Conservation (phyloP, 2,888 invertebrate species). For the Chymomyza procnemis region DNA sequence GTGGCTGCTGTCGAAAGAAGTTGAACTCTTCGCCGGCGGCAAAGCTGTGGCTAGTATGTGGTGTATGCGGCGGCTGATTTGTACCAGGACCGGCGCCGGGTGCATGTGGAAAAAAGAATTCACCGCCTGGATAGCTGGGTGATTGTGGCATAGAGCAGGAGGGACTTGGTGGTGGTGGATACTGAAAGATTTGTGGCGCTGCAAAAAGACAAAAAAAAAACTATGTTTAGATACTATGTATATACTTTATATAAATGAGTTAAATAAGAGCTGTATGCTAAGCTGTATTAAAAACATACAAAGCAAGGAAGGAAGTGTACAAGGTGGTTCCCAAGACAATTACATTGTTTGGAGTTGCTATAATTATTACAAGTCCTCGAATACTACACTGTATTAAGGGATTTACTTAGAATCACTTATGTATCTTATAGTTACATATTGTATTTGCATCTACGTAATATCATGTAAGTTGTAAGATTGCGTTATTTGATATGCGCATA, state of each 20-base stretch:
- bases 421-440: neutral
- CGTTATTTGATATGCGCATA: constrained; percentile 65
- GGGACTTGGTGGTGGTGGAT: constrained; percentile 77
- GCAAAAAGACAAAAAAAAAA: constrained; percentile 36
- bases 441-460: constrained; percentile 8
- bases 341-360: constrained; percentile 14
- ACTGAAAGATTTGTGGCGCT: constrained; percentile 78
- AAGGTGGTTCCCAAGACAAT: constrained; percentile 44
- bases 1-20: constrained; percentile 71
- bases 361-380: constrained; percentile 41
- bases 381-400: neutral
- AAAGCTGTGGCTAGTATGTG: constrained; percentile 75
- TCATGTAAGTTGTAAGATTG: constrained; percentile 6
- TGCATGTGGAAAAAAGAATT: constrained; percentile 76
- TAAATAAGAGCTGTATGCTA: constrained; percentile 39
- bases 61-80: constrained; percentile 68
- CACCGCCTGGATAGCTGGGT: constrained; percentile 71
- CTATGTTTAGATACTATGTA: neutral
- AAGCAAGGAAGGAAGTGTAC: constrained; percentile 65
- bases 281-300: constrained; percentile 47
- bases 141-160: constrained; percentile 74
- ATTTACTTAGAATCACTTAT: neutral
- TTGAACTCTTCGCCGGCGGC: constrained; percentile 73
- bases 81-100: constrained; percentile 44
- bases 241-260: neutral